phyloP scores from a whole-genome alignment of 2,797 vertebrate species.

The Enteromius thamalakanensis region DNA sequence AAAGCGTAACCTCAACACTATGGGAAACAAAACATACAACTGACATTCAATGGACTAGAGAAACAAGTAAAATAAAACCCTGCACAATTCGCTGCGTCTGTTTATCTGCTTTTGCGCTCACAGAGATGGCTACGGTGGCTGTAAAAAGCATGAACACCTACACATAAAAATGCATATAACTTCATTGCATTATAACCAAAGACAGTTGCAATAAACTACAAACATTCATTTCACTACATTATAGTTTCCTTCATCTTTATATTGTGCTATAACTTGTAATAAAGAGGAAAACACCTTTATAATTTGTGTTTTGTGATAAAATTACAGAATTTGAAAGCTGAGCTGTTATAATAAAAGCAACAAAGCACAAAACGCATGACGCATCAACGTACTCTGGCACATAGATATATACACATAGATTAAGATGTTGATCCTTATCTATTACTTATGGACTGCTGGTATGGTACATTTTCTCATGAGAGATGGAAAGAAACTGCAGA shows the following conservation, averaged over 20 bases:
- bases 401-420: too few relatives aligned
- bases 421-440: too few relatives aligned
- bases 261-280: background rate
- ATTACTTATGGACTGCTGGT: background rate
- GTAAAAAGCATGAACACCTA: background rate
- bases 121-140: background rate
- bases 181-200: background rate
- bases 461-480: background rate
- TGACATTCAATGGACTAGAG: constrained; percentile 15
- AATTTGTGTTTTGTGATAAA: too few relatives aligned
- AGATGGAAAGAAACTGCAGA: background rate
- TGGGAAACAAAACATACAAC: constrained; percentile 51
- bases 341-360: background rate
- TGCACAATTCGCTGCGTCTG: background rate
- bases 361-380: background rate
- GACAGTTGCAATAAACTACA: background rate
- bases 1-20: constrained; percentile 56
- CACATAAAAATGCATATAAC: background rate
- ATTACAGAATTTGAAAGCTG: too few relatives aligned
- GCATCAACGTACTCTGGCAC: too few relatives aligned
- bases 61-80: background rate
- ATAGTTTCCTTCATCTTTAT: background rate
- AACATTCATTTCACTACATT: background rate
- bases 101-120: background rate
- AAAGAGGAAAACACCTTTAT: too few relatives aligned